Evolutionary conservation across 2,888 invertebrate species (phyloP).

Genomic region (Alentia gelatinosa): DNA sequence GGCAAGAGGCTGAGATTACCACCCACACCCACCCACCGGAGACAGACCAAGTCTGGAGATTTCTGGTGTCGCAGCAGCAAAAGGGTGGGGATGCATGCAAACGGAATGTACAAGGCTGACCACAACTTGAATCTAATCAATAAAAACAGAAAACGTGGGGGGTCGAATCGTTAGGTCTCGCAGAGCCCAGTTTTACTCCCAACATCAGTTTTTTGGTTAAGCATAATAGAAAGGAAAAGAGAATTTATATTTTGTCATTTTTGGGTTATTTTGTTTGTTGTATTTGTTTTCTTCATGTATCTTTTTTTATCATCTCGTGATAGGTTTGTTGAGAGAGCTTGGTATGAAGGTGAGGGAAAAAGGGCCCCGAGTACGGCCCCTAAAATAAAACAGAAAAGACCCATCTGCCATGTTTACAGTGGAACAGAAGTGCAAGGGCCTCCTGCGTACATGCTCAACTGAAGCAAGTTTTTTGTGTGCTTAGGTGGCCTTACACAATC

Average conservation of each 20-base stretch:
- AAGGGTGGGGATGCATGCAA: constrained; percentile 2
- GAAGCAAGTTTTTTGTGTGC: constrained; percentile 49
- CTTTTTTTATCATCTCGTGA: not conserved
- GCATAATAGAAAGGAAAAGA: not conserved
- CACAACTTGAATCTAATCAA: constrained; percentile 39
- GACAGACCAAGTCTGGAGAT: not conserved
- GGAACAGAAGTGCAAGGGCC: constrained; percentile 50
- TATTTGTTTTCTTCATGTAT: no score
- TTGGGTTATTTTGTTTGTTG: not conserved
- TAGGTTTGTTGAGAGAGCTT: constrained; percentile 38
- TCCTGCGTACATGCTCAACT: constrained; percentile 53
- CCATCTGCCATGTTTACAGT: constrained; percentile 41
- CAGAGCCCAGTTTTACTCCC: not conserved
- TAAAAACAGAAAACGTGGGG: not conserved
- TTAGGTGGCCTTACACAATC: constrained; percentile 49
- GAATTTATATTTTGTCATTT: not conserved
- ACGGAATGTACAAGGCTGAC: constrained; percentile 47
- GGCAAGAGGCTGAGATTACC: constrained; percentile 9
- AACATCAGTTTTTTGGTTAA: not conserved
- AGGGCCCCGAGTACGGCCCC: constrained; percentile 36
- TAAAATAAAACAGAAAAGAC: not conserved
- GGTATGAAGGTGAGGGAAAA: constrained; percentile 38
- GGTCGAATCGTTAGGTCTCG: not conserved
- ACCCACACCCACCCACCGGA: not conserved
- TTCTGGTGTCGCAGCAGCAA: not conserved